Evolutionary conservation across 1,140 invertebrate species (phyloP), one percentile per base, ranked within the genome.

Genomic region (Aphidius ervi): DNA sequence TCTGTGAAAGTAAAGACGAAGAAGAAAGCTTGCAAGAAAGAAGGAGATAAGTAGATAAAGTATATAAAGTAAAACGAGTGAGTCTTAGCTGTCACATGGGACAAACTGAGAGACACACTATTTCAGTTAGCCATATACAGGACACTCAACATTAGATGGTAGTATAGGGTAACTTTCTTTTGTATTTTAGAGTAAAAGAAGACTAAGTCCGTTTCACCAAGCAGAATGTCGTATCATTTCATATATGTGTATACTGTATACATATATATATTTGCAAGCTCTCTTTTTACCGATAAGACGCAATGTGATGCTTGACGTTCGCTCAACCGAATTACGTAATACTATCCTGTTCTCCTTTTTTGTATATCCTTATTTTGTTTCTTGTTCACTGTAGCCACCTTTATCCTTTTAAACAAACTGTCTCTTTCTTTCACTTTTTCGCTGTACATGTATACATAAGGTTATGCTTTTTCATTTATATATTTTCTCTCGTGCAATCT

Each of bases 281-380:
- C 56, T 42, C 42, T 56, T 62, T 56, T 46, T 48, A 40, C 46
- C 56, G 50, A 46, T 58, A 62, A 58, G 57, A 58, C 56, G 53
- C 50, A n/a, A 43, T 48, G 46, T 58, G 39, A 58, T 43, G 56
- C 49, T 62, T 62, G 56, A 62, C 61, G 56, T 46, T 62, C 45
- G 56, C 46, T 56, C 54, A 62, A 42, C 49, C 46, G 61, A 62
- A 62, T 62, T 58, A 62, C 61, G 46, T 56, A 56, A 48, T 56
- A 57, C 41, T 45, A 58, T 47, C 60, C 60, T 56, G 47, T 45
- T 20, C n/a, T 48, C 43, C 20, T 47, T n/a, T 16, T 48, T 59
- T 54, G 53, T 46, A 41, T 23, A 52, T 42, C 50, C 54, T 55
- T 47, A n/a, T n/a, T 56, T n/a, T 39, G 40, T 54, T 20, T 23